Evolutionary conservation across 2,113 vertebrate species (phyloP).

Genomic region (Melozone crissalis): DNA sequence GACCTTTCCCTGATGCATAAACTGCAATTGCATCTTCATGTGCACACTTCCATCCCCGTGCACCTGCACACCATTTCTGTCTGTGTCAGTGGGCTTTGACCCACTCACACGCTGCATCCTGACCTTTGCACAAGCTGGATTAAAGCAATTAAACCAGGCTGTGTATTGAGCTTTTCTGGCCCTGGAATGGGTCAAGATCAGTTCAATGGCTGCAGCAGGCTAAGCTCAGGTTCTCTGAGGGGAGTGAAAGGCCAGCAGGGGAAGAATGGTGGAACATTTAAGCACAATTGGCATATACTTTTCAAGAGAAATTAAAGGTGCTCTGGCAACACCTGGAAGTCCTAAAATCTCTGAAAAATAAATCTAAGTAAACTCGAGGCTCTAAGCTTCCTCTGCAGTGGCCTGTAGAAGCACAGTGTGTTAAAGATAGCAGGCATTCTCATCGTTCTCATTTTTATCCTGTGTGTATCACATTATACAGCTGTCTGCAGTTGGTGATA

Average conservation of each 20-base stretch:
- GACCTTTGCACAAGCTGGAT: slow-evolving; percentile 4
- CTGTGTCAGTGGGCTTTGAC: neutral
- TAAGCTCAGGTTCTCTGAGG: neutral
- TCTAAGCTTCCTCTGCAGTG: neutral
- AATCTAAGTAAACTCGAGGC: neutral
- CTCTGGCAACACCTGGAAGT: neutral
- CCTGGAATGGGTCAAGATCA: neutral
- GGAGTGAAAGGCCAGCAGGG: neutral
- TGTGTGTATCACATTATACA: neutral
- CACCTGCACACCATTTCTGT: rapidly evolving
- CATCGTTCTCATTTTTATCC: neutral
- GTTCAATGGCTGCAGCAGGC: neutral
- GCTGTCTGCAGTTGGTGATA: neutral
- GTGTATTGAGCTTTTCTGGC: neutral
- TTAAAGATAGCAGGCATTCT: neutral
- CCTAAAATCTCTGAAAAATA: neutral
- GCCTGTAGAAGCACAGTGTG: neutral
- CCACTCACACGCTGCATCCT: neutral
- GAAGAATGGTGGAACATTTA: neutral
- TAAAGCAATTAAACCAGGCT: slow-evolving; percentile 18
- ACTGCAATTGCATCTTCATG: neutral
- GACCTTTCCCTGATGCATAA: neutral
- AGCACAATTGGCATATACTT: neutral
- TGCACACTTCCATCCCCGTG: neutral
- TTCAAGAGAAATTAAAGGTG: neutral